Percentiles rank a stretch among this genome's conserved stretches.
Evolutionary conservation across 2,113 vertebrate species (phyloP).

Genomic region (Gadus macrocephalus): DNA sequence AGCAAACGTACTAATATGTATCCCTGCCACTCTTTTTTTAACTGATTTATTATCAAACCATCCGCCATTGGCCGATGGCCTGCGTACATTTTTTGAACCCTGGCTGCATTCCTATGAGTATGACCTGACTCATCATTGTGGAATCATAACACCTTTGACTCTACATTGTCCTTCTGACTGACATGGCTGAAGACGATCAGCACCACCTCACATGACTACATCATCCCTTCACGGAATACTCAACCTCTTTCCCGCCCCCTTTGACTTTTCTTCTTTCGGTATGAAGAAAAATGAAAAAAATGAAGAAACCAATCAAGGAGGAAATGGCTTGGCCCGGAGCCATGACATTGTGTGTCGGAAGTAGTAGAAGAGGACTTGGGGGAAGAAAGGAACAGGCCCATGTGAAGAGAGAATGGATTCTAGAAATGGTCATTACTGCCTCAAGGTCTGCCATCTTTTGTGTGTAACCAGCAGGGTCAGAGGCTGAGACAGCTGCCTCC

Average conservation of each 20-base stretch:
- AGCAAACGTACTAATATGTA: no score
- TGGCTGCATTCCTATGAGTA: no score
- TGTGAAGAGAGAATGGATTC: constrained; percentile 42
- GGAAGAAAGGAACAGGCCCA: constrained; percentile 10
- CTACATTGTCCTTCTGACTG: no score
- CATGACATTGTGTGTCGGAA: background rate
- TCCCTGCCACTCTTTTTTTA: no score
- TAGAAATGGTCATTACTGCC: constrained; percentile 29
- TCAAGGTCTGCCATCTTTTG: constrained; percentile 44
- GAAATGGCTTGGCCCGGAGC: constrained; percentile 42
- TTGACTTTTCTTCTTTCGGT: constrained; percentile 14
- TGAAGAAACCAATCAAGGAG: constrained; percentile 61
- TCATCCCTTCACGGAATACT: background rate
- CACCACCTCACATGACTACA: background rate
- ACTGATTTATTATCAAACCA: no score
- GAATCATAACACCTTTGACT: no score
- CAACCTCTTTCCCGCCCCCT: background rate
- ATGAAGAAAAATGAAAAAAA: constrained; percentile 37
- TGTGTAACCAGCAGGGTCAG: constrained; percentile 39
- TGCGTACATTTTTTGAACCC: no score
- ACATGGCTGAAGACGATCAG: no score
- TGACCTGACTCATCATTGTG: no score
- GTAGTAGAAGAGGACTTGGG: background rate
- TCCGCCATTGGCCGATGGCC: no score
- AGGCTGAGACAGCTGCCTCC: constrained; percentile 44